These are phyloP conservation scores for Melanaphis sacchari DNA, from an alignment of 1,140 invertebrate species.

Conservation along the genomic window DNA sequence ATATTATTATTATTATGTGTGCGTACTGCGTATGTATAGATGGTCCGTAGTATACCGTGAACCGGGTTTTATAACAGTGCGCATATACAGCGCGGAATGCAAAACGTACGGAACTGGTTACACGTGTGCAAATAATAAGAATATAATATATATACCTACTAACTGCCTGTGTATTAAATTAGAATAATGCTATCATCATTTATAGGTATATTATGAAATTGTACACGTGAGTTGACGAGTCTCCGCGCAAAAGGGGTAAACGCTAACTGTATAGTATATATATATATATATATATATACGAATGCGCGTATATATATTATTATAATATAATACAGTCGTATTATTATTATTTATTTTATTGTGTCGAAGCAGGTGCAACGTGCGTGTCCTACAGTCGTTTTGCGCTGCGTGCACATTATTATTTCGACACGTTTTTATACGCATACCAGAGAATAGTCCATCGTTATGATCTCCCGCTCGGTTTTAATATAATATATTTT, in stretches of 20 bases:
- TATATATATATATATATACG: no score
- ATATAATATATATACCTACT: background rate
- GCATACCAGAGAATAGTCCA: background rate
- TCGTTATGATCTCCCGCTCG: background rate
- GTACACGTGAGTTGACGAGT: background rate
- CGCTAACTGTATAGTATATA: no score
- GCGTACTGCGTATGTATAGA: background rate
- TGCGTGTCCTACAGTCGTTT: background rate
- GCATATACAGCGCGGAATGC: background rate
- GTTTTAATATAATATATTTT: background rate
- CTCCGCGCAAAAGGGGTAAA: background rate
- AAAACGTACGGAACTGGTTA: background rate
- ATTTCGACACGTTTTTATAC: background rate
- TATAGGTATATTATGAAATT: background rate
- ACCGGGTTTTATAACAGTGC: background rate
- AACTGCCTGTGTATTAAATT: background rate
- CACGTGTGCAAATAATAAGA: background rate
- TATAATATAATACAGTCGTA: constrained; percentile 1
- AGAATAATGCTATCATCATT: background rate
- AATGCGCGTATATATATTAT: background rate
- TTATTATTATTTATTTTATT: background rate
- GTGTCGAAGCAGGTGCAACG: background rate
- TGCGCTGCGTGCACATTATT: background rate
- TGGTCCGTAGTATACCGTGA: background rate
- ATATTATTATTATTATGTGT: no score